Evolutionary conservation across 2,797 vertebrate species (phyloP).

Genomic region (Triplophysa yarkandensis): DNA sequence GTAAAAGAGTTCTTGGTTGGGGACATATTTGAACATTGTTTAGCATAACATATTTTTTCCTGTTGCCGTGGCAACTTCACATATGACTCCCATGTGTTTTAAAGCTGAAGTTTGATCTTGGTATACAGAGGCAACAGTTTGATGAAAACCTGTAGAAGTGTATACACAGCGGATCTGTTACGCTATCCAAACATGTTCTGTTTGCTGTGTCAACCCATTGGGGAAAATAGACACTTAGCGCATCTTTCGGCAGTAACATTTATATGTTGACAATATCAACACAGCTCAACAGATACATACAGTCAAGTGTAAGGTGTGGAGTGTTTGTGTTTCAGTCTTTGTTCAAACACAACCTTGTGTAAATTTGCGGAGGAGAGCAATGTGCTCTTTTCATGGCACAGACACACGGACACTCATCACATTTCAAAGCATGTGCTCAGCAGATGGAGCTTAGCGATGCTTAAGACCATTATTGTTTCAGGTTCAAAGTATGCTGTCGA

Average conservation of each 20-base stretch:
- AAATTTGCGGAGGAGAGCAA: conserved; percentile 27
- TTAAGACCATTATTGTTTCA: conserved; percentile 13
- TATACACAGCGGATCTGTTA: not conserved
- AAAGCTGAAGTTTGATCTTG: not conserved
- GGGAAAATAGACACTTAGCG: not conserved
- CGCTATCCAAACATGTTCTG: not conserved
- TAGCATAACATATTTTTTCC: not conserved
- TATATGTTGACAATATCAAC: not conserved
- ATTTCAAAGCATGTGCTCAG: conserved; percentile 21
- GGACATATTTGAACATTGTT: conserved; percentile 14
- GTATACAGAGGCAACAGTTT: not conserved
- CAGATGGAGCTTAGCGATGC: conserved; percentile 25
- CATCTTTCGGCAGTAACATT: not conserved
- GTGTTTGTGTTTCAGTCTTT: not conserved
- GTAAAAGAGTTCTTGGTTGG: not conserved
- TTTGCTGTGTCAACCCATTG: conserved; percentile 4
- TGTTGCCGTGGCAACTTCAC: conserved; percentile 26
- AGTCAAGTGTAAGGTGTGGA: conserved; percentile 1
- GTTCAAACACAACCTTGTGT: conserved; percentile 9
- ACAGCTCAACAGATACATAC: not conserved
- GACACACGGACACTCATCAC: conserved; percentile 11
- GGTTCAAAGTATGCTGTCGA: not conserved
- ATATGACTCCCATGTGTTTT: not conserved
- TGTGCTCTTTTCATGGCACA: conserved; percentile 40
- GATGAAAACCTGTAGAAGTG: not conserved